These are phyloP conservation scores for Macrosoma leucophasiata DNA, from an alignment of 2,888 invertebrate genomes.

Conservation along the genomic window DNA sequence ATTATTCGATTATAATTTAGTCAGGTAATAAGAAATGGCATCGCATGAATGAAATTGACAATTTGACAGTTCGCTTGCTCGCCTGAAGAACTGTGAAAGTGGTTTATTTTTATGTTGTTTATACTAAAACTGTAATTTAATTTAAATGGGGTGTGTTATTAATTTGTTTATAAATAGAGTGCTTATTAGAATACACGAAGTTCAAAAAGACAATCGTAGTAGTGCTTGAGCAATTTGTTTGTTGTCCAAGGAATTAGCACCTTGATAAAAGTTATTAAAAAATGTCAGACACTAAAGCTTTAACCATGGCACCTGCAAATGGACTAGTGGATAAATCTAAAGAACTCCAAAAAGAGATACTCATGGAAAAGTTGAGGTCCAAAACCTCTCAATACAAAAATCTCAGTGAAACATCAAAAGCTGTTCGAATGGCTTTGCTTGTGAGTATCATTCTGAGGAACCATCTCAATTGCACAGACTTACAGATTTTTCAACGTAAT, in stretches of 20 bases:
- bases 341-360: slow-evolving; percentile 83
- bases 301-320: slow-evolving; percentile 47
- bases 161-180: slow-evolving; percentile 4
- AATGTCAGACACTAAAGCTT: slow-evolving; percentile 56
- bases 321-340: slow-evolving; percentile 62
- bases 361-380: slow-evolving; percentile 94
- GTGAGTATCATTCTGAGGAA: too few species aligned
- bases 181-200: slow-evolving; percentile 5
- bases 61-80: slow-evolving; percentile 38
- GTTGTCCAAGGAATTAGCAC: slow-evolving; percentile 30
- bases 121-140: too few species aligned
- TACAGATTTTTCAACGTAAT: too few species aligned
- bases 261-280: too few species aligned
- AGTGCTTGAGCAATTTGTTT: slow-evolving; percentile 24
- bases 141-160: too few species aligned
- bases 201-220: slow-evolving; percentile 6
- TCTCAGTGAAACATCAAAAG: slow-evolving; percentile 90
- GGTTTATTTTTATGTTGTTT: not conserved
- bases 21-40: slow-evolving; percentile 45
- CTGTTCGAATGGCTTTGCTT: slow-evolving; percentile 89
- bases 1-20: slow-evolving; percentile 14
- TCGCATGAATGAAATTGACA: slow-evolving; percentile 42
- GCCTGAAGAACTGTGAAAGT: not conserved
- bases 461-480: too few species aligned
- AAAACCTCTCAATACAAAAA: slow-evolving; percentile 88